Conservation (phyloP, 2,797 vertebrate genomes). For the Lepus townsendii region DNA sequence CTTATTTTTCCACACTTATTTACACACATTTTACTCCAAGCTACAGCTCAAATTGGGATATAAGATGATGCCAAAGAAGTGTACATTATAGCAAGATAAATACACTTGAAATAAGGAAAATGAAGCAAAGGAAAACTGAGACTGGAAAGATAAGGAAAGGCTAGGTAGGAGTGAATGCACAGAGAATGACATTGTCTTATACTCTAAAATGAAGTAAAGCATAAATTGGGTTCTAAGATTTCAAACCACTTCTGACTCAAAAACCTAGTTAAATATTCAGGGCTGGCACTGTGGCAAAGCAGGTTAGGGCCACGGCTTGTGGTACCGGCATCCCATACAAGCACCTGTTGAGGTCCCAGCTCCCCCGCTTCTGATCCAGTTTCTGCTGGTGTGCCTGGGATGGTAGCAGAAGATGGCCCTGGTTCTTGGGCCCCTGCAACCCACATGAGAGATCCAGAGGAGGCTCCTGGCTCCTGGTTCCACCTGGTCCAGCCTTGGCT, state of each 20-base stretch:
- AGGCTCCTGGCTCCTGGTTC: too few species aligned
- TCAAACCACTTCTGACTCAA: background rate
- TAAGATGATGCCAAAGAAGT: background rate
- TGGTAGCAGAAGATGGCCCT: too few species aligned
- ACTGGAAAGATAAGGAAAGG: background rate
- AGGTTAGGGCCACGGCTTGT: too few species aligned
- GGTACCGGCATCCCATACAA: too few species aligned
- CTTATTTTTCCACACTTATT: background rate
- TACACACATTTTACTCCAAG: background rate
- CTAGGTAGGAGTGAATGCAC: background rate
- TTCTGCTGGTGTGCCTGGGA: too few species aligned
- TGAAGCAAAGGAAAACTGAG: background rate
- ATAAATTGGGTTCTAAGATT: background rate
- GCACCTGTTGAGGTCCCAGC: too few species aligned
- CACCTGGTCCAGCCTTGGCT: too few species aligned
- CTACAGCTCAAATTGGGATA: background rate
- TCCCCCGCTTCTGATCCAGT: too few species aligned
- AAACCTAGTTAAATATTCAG: background rate
- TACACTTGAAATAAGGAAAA: background rate
- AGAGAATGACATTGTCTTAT: background rate
- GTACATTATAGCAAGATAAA: background rate
- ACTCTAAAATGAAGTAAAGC: background rate
- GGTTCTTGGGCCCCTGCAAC: too few species aligned
- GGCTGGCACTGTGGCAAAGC: too few species aligned
- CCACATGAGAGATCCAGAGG: too few species aligned